Base-by-base conservation (phyloP, 2,888 invertebrate genomes). In the Enchytraeus crypticus region DNA sequence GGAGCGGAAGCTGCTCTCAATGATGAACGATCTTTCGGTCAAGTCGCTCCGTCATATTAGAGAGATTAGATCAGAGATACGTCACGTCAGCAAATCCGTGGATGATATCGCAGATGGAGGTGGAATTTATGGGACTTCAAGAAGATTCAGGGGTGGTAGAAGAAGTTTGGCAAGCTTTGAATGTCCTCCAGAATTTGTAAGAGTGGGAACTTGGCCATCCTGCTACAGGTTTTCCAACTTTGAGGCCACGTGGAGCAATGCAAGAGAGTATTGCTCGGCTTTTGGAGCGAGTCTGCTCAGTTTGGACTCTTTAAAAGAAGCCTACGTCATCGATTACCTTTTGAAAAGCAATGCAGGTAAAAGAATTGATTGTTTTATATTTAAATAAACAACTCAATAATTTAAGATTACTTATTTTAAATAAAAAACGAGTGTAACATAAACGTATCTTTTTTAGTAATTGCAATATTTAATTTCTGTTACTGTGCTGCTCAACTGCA, bases 201-300 rank as follows among this genome's bases (percentile, higher is more conserved):
- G 67, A 0, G 49, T 72, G 21, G 71, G 72, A 32, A 70, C 69
- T 45, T 72, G 72, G 71, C 54, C 59, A 0, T 68, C 70, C 11
- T 74, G 74, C 62, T 75, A 74, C 53, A 54, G 72, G 62, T 69
- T 75, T 33, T 74, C 74, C 1, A 71, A 61, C 21, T 75, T 74
- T 58, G 72, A 73, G 54, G 64, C 72, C 1, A 69, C 71, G 5
- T 74, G 74, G 75, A 71, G 71, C 51, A 69, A 73, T 51, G 75
- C 74, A 5, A 63, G 70, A 30, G 73, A 74, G 46, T 73, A 70
- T 62, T 75, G 75, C 64, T 57, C 66, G 23, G 73, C 73, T 3
- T 66, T 74, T 32, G 72, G 71, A 26, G 71, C 73, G 53, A 69
- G 72, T 51, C 66, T 74, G 33, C 70, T 73, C 5, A 63, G 70